Evolutionary conservation across 2,888 invertebrate genomes (phyloP), one percentile per base, ranked within the genome.

Genomic region (Rhamnusium bicolor): DNA sequence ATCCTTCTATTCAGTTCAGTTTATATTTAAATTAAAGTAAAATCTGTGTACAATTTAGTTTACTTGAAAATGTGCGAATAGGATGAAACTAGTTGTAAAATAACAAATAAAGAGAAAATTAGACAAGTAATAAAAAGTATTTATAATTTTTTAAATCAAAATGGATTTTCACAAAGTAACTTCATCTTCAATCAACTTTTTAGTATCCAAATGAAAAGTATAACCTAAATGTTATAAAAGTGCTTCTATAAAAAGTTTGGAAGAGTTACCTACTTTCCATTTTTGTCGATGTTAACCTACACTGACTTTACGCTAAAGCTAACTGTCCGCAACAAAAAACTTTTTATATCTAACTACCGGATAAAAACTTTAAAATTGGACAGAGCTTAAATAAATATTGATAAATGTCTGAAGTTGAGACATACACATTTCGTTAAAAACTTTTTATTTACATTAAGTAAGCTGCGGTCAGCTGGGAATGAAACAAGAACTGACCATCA

Each of bases 401-500:
- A 71, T 63, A 53, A 66, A 56, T 32, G 46, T 54, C 67, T 67
- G 66, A 32, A 67, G 66, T 67, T 67, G 62, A 69, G 46, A 54
- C 54, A 62, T 61, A 32, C 27, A 51, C 40, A 58, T 71, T 69
- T 16, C 49, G 65, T 18, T 29, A 10, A 32, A 53, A 66, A 69
- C 53, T 69, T 73, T 69, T 53, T 56, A 61, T 61, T 61, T 61
- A 21, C 61, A 61, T 46, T 46, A 46, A 40, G 46, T 40, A 46
- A 60, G 27, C 60, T 40, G 46, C 67, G 53, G 24, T 60, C 49
- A 58, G 29, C 51, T 49, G 24, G 68, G 49, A 32, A 10, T 49
- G 54, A 54, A 21, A 61, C 67, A 69, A 72, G 69, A 72, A 72
- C 63, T 56, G 68, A 62, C 72, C 68, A 40, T 32, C 68, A 53